phyloP scores from a whole-genome alignment of 2,113 vertebrate genomes.

The Cranoglanis bouderius region DNA sequence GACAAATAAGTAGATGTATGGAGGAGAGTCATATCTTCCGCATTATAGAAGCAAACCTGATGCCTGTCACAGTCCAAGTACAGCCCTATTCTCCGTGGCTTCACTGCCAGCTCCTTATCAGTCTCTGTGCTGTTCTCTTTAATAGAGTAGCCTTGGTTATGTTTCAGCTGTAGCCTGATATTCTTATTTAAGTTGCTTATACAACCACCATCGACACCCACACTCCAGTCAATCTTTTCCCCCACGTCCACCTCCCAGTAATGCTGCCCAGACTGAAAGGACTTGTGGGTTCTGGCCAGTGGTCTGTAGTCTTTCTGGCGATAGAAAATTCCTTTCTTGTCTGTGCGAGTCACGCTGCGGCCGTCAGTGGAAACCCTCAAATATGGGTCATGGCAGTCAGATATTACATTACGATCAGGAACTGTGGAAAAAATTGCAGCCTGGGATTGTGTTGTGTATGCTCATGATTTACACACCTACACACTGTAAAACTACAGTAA shows the following conservation, averaged over 20 bases:
- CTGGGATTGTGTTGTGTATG: not conserved
- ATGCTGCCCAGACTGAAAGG: slow-evolving; percentile 51
- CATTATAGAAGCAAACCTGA: slow-evolving; percentile 52
- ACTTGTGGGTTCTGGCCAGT: slow-evolving; percentile 42
- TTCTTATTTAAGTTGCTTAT: slow-evolving; percentile 44
- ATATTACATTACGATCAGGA: slow-evolving; percentile 49
- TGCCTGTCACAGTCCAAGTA: slow-evolving; percentile 55
- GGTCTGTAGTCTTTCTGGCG: slow-evolving; percentile 49
- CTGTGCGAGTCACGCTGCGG: slow-evolving; percentile 44
- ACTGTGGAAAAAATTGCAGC: slow-evolving; percentile 30
- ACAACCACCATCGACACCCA: slow-evolving; percentile 44
- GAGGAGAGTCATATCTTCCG: slow-evolving; percentile 51
- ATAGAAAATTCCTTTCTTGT: slow-evolving; percentile 45
- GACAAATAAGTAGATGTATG: slow-evolving; percentile 31
- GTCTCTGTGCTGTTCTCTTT: slow-evolving; percentile 39
- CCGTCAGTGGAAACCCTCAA: slow-evolving; percentile 48
- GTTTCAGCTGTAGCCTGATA: slow-evolving; percentile 50
- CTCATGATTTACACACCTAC: not conserved
- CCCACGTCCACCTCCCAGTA: slow-evolving; percentile 56
- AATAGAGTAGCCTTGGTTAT: slow-evolving; percentile 51
- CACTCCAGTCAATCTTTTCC: slow-evolving; percentile 54
- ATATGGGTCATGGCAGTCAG: slow-evolving; percentile 45
- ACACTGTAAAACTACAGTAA: not conserved
- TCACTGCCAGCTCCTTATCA: slow-evolving; percentile 36
- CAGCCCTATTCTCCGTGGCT: slow-evolving; percentile 48